phyloP scores from a whole-genome alignment of 2,113 vertebrate genomes.

The Gracilinanus agilis region DNA sequence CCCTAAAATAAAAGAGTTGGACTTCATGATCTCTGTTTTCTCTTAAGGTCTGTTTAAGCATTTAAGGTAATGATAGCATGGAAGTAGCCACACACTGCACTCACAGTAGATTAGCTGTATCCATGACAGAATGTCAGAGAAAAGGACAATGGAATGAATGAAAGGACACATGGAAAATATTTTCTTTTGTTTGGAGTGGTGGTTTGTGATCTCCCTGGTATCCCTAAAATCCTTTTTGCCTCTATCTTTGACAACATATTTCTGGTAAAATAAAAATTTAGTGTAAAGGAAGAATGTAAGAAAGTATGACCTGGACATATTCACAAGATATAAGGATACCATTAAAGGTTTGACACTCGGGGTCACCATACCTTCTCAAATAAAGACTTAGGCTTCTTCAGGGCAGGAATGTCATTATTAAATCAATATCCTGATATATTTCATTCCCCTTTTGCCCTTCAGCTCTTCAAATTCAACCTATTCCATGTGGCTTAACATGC shows the following conservation, averaged over 20 bases:
- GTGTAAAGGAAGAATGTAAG: background rate
- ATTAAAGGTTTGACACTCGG: background rate
- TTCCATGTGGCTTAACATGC: background rate
- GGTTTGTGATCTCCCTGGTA: background rate
- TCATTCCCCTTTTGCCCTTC: slow-evolving; percentile 12
- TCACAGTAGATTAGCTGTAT: background rate
- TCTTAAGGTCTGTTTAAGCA: background rate
- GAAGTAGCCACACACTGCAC: background rate
- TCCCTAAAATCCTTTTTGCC: background rate
- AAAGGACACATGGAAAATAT: background rate
- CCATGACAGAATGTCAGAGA: background rate
- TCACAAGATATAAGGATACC: background rate
- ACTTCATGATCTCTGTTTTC: background rate
- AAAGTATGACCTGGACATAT: background rate
- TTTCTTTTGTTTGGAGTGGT: background rate
- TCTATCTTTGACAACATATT: background rate
- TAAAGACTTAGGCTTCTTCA: background rate
- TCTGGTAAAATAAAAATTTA: background rate
- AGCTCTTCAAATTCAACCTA: background rate
- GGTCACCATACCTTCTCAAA: background rate
- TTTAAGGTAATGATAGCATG: background rate
- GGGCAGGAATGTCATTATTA: background rate
- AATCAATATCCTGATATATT: slow-evolving; percentile 45
- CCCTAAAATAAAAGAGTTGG: background rate
- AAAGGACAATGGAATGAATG: background rate